Base-by-base conservation (phyloP, 2,113 vertebrate genomes). In the Salvelinus fontinalis region DNA sequence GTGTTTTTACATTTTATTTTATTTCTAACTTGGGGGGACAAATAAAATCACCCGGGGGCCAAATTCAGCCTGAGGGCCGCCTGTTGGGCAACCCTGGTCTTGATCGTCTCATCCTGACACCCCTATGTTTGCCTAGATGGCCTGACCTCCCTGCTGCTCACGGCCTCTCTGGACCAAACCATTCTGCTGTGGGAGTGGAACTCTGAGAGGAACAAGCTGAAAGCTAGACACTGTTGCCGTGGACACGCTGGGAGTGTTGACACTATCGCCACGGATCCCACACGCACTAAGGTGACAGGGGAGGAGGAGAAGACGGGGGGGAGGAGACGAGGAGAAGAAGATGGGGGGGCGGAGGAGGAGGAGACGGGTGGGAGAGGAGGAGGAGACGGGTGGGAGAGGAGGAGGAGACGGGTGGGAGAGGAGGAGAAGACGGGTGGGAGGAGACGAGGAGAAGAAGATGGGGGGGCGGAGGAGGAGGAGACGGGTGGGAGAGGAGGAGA, bases 111-210 rank as follows among this genome's bases (percentile, higher is more conserved):
- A 39, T 20, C n/a, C 18, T 44, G 20, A 70, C 68, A 44, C 39
- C 39, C 39, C 68, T 24, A 3, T 54, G 5, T 44, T n/a, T 49
- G 6, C 76, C 60, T 82, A 99, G 98, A 97, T 11, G 94, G 91
- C 65, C 89, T 97, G 79, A 96, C 89, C 0, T 97, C 96, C 49
- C 85, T 99, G 75, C 89, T 99, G 7, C 90, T 99, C 77, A 99
- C 94, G 5, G 95, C 97, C 11, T 99, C 98, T 11, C 92, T 99
- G 95, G 98, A 99, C 86, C 98, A 99, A 86, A 99, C 94, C 0
- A 13, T 97, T 31, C 89, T 99, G 65, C 81, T 99, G 1, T 99
- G 98, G 98, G 97, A 99, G 84, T 99, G 98, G 98, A 97, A 96
- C 0, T 90, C 95, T 0, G 97, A 98, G 86, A 94, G 87, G 69